Conservation (phyloP, 23 tunicate species). For the Ascidia mentula region DNA sequence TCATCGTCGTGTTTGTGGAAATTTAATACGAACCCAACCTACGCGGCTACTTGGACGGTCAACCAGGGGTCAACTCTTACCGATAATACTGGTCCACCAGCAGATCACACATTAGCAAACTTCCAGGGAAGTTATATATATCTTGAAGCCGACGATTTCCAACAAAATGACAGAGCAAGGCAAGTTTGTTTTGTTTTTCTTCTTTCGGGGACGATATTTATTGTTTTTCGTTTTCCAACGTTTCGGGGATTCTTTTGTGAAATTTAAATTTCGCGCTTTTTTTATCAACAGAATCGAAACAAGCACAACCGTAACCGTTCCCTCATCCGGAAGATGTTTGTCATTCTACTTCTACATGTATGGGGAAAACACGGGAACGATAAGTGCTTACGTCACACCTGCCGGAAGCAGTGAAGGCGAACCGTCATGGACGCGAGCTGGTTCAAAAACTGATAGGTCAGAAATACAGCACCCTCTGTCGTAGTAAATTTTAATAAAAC, state of each 20-base stretch:
- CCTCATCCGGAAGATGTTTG: conserved; percentile 64
- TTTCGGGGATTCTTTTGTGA: background rate
- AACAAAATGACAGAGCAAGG: conserved; percentile 53
- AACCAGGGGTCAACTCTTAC: conserved; percentile 66
- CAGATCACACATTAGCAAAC: conserved; percentile 65
- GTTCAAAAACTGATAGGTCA: conserved; percentile 40
- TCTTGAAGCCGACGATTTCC: conserved; percentile 45
- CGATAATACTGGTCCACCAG: conserved; percentile 74
- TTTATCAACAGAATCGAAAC: conserved; percentile 32
- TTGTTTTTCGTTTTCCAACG: background rate
- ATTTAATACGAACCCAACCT: conserved; percentile 12
- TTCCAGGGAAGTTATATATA: conserved; percentile 62
- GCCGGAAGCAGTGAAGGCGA: background rate
- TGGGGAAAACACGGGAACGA: conserved; percentile 76
- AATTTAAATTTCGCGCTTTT: too few species aligned
- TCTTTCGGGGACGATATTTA: background rate
- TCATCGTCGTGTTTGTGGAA: conserved; percentile 62
- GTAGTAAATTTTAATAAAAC: too few species aligned
- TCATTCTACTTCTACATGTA: conserved; percentile 79
- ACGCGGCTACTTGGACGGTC: conserved; percentile 25
- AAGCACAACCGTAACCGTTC: conserved; percentile 47
- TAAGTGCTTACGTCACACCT: conserved; percentile 38
- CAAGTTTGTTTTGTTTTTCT: background rate
- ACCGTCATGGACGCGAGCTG: conserved; percentile 26
- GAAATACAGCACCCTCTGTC: too few species aligned